Conservation (phyloP, 2,888 invertebrate species). For the Charanyca ferruginea region DNA sequence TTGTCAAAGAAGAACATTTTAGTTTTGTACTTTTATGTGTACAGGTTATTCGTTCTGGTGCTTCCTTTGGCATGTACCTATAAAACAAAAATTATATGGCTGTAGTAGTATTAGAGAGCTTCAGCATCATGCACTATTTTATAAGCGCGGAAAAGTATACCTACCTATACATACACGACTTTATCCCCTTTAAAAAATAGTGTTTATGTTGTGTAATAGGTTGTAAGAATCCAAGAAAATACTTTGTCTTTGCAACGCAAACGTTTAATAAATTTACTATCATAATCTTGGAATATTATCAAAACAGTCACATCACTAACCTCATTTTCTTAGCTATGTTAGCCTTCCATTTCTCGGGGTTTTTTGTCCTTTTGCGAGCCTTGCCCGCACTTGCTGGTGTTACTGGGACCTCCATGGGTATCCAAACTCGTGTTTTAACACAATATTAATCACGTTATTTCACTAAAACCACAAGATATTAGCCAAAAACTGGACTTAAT, state of each 20-base stretch:
- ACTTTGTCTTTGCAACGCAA: constrained; percentile 7
- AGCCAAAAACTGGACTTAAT: background rate
- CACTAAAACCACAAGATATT: background rate
- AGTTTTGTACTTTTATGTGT: constrained; percentile 41
- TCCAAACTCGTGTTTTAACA: constrained; percentile 6
- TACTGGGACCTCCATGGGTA: constrained; percentile 41
- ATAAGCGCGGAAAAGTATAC: background rate
- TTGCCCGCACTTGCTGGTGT: constrained; percentile 43
- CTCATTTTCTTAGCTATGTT: constrained; percentile 44
- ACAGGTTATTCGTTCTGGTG: constrained; percentile 46
- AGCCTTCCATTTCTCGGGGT: constrained; percentile 47
- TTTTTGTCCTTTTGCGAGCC: constrained; percentile 47
- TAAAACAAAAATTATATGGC: constrained; percentile 11
- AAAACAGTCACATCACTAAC: constrained; percentile 39
- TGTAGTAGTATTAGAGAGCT: too few relatives aligned
- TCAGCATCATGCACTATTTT: constrained; percentile 1
- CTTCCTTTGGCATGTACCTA: constrained; percentile 50
- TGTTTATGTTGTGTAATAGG: constrained; percentile 1
- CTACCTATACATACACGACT: constrained; percentile 2
- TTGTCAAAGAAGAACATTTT: constrained; percentile 40
- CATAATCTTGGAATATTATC: constrained; percentile 1
- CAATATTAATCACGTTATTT: constrained; percentile 3
- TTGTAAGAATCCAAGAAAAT: constrained; percentile 7
- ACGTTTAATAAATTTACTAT: constrained; percentile 6
- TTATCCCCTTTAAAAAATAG: constrained; percentile 1